phyloP scores from a whole-genome alignment of 2,113 vertebrate species.

The Coregonus clupeaformis region DNA sequence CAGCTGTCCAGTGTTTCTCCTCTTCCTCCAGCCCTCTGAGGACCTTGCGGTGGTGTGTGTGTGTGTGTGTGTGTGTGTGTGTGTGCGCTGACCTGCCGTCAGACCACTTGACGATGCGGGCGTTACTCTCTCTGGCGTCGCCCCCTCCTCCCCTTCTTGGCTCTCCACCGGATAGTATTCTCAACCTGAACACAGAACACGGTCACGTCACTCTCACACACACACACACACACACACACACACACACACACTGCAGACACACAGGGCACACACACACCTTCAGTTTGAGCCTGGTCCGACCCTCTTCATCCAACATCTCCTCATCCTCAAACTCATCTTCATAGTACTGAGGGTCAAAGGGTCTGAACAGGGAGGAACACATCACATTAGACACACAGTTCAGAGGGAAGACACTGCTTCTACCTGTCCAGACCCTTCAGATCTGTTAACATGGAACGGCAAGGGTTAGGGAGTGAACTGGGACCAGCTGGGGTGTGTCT shows the following conservation, averaged over 20 bases:
- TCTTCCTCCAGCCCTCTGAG: too few relatives aligned
- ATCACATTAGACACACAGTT: not conserved
- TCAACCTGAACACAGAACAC: conserved; percentile 80
- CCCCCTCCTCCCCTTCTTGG: conserved; percentile 90
- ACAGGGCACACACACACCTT: conserved; percentile 75
- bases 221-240: not conserved
- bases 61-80: too few relatives aligned
- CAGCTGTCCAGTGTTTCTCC: too few relatives aligned
- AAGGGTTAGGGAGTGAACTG: too few relatives aligned
- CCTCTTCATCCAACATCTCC: conserved; percentile 99
- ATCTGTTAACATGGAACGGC: too few relatives aligned
- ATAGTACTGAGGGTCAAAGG: conserved; percentile 98
- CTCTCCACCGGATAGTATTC: conserved; percentile 95
- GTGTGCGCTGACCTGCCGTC: conserved; percentile 84
- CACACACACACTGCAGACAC: conserved; percentile 54
- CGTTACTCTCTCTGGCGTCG: conserved; percentile 91
- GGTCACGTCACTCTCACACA: not conserved
- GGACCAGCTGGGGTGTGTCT: conserved; percentile 14
- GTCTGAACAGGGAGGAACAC: conserved; percentile 69
- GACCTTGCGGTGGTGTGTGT: too few relatives aligned
- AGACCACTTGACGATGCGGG: conserved; percentile 96
- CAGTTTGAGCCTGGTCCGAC: conserved; percentile 93
- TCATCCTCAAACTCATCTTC: conserved; percentile 99
- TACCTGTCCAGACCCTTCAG: too few relatives aligned
- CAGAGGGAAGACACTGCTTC: not conserved